Percentiles rank a stretch among this genome's conserved stretches.
phyloP scores from a whole-genome alignment of 2,888 invertebrate species.

The Cheilosia grossa region DNA sequence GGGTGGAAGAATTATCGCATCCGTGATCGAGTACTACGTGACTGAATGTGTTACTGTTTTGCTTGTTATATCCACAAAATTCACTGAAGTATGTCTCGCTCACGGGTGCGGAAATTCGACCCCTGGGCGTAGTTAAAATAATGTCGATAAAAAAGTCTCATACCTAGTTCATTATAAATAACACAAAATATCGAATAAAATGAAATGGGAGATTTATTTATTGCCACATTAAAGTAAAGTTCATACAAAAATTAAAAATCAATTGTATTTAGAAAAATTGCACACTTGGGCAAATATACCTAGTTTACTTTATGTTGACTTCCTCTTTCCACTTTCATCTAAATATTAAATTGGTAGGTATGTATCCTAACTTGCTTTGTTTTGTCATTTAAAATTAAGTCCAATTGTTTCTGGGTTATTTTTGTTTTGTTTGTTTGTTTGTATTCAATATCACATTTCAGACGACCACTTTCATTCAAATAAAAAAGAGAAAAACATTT shows the following conservation, averaged over 20 bases:
- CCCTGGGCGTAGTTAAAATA: background rate
- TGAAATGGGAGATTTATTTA: constrained; percentile 33
- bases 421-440: constrained; percentile 31
- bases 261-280: constrained; percentile 41
- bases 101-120: background rate
- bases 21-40: too few species aligned
- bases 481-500: constrained; percentile 18
- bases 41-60: too few species aligned
- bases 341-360: constrained; percentile 16
- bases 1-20: too few species aligned
- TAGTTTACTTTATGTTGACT: constrained; percentile 32
- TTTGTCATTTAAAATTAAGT: constrained; percentile 33
- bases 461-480: constrained; percentile 49
- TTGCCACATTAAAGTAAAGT: constrained; percentile 13
- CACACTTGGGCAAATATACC: constrained; percentile 25
- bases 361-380: constrained; percentile 34
- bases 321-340: constrained; percentile 11
- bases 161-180: background rate
- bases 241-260: constrained; percentile 47
- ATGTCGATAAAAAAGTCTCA: too few species aligned
- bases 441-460: constrained; percentile 68
- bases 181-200: background rate
- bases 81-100: too few species aligned
- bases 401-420: constrained; percentile 31
- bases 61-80: too few species aligned